Conservation (phyloP, 2,113 vertebrate species). For the Eublepharis macularius region DNA sequence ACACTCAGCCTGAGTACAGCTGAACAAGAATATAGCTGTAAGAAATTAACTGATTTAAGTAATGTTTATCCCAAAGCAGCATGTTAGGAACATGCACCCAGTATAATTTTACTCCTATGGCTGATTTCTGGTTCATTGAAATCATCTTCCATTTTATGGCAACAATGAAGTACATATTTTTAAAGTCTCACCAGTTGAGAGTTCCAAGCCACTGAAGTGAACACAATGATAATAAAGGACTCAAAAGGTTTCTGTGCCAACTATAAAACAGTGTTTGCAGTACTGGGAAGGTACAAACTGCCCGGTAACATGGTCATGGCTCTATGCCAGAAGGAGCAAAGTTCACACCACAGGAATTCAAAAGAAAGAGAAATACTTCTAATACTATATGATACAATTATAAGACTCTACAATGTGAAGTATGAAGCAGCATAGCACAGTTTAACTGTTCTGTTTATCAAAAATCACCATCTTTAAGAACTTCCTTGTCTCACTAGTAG, state of each 20-base stretch:
- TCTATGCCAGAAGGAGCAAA: neutral
- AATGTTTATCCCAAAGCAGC: slow-evolving; percentile 85
- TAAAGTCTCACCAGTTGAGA: slow-evolving; percentile 46
- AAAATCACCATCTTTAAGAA: too few relatives aligned
- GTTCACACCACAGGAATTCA: neutral
- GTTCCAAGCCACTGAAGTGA: slow-evolving; percentile 33
- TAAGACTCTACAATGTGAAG: neutral
- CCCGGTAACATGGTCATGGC: neutral
- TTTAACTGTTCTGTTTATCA: too few relatives aligned
- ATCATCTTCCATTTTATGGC: slow-evolving; percentile 61
- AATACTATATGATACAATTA: neutral
- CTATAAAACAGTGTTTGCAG: neutral
- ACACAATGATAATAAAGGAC: slow-evolving; percentile 30
- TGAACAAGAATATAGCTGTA: slow-evolving; percentile 75
- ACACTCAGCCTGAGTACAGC: slow-evolving; percentile 68
- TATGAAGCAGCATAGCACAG: neutral
- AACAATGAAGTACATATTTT: slow-evolving; percentile 47
- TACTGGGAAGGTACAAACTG: neutral
- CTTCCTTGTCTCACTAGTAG: too few relatives aligned
- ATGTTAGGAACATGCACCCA: slow-evolving; percentile 79
- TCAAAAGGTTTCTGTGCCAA: neutral
- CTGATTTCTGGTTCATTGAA: slow-evolving; percentile 81
- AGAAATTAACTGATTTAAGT: slow-evolving; percentile 82
- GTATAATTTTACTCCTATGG: slow-evolving; percentile 81
- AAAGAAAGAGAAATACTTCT: neutral